These are phyloP conservation scores for Chalcis sispes DNA, from an alignment of 2,888 invertebrate genomes.

Conservation along the genomic window DNA sequence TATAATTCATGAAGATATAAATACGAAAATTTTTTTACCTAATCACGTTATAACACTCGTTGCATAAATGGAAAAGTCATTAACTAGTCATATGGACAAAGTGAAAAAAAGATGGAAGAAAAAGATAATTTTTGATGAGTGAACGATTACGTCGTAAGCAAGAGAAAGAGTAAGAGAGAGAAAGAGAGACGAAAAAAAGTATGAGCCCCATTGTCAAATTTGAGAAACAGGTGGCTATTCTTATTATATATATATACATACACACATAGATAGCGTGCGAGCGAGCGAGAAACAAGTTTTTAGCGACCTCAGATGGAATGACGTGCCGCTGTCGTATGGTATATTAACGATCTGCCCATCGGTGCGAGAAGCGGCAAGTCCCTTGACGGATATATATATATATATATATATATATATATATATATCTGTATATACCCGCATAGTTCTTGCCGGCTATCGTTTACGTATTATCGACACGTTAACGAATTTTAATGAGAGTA, in stretches of 20 bases:
- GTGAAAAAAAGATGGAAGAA: background rate
- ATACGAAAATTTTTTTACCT: too few relatives aligned
- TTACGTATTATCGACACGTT: background rate
- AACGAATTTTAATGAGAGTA: too few relatives aligned
- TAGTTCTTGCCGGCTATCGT: too few relatives aligned
- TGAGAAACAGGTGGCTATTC: constrained; percentile 43
- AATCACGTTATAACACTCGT: too few relatives aligned
- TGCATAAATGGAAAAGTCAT: too few relatives aligned
- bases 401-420: constrained; percentile 4
- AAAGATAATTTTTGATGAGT: background rate
- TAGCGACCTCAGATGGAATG: constrained; percentile 26
- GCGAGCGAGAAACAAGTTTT: constrained; percentile 41
- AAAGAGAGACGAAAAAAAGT: background rate
- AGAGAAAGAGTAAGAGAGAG: background rate
- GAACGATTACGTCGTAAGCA: background rate
- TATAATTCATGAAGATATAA: too few relatives aligned
- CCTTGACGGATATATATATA: background rate
- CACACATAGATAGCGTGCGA: background rate
- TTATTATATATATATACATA: too few relatives aligned
- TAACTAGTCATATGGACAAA: background rate
- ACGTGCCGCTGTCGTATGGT: background rate
- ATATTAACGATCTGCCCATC: constrained; percentile 12
- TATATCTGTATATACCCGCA: too few relatives aligned
- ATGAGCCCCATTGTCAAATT: constrained; percentile 29
- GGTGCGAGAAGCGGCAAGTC: constrained; percentile 1